These are phyloP conservation scores for Peribatodes rhomboidaria DNA, from an alignment of 2,888 invertebrate species.

Conservation along the genomic window DNA sequence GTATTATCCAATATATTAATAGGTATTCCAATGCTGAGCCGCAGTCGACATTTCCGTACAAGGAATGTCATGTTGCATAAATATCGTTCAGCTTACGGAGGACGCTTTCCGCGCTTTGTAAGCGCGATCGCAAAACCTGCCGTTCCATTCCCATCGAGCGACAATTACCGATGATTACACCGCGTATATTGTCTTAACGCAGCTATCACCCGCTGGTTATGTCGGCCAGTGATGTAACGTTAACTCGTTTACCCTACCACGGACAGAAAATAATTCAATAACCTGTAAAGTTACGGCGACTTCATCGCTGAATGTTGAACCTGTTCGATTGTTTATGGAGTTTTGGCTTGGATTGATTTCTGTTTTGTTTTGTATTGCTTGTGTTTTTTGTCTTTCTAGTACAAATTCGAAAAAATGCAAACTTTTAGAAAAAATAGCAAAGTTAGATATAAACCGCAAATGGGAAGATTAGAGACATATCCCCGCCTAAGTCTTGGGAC, in stretches of 20 bases:
- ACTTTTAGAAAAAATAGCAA: too few relatives aligned
- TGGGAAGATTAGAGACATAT: too few relatives aligned
- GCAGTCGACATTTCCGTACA: constrained; percentile 52
- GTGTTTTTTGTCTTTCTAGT: too few relatives aligned
- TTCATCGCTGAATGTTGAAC: neutral
- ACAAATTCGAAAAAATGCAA: too few relatives aligned
- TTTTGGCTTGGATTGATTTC: too few relatives aligned
- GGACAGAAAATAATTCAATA: constrained; percentile 6
- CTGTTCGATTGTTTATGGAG: too few relatives aligned
- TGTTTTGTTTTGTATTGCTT: too few relatives aligned
- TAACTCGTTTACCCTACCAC: constrained; percentile 55
- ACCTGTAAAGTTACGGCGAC: neutral
- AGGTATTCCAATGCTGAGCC: neutral
- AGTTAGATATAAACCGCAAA: too few relatives aligned
- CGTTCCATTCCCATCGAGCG: constrained; percentile 72
- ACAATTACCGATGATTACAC: constrained; percentile 73
- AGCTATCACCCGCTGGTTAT: constrained; percentile 69
- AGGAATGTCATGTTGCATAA: constrained; percentile 78
- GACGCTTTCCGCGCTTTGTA: constrained; percentile 58
- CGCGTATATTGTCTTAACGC: constrained; percentile 47
- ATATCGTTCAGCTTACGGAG: constrained; percentile 62
- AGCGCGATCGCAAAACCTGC: constrained; percentile 63
- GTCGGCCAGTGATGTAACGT: constrained; percentile 66
- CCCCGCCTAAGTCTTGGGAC: too few relatives aligned
- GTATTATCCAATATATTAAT: too few relatives aligned